Percentiles rank a stretch among this genome's conserved stretches.
Evolutionary conservation across 2,113 vertebrate genomes (phyloP).

Genomic region (Enhydra lutris): DNA sequence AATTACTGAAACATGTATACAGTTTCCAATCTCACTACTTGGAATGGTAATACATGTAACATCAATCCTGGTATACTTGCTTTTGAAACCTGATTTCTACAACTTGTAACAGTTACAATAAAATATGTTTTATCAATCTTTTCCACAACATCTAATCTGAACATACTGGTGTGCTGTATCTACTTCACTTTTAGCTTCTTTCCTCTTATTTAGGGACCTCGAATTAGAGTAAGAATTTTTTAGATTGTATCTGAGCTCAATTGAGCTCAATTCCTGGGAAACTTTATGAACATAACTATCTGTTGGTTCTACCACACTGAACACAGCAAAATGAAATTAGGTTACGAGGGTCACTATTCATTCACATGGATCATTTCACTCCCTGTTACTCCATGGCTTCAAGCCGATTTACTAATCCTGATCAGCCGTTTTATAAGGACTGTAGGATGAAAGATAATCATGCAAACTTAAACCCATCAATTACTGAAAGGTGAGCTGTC

Average conservation of each 20-base stretch:
- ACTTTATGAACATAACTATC: not conserved
- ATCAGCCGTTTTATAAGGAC: not conserved
- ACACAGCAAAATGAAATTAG: conserved; percentile 38
- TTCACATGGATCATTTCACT: conserved; percentile 31
- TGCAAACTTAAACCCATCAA: not conserved
- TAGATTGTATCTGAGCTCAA: not conserved
- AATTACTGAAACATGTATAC: not conserved
- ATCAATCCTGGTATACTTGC: not conserved
- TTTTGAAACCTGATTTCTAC: conserved; percentile 41
- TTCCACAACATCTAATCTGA: not conserved
- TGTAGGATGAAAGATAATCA: not conserved
- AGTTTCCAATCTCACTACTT: conserved; percentile 29
- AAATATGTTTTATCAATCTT: conserved; percentile 8
- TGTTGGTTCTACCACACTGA: conserved; percentile 1
- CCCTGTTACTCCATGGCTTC: not conserved
- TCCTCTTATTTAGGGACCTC: not conserved
- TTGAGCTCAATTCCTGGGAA: not conserved
- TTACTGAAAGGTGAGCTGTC: not conserved
- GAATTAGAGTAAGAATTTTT: not conserved
- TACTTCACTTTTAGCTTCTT: not conserved
- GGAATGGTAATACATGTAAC: not conserved
- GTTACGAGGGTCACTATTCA: conserved; percentile 30
- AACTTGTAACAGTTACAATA: not conserved
- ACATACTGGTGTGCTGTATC: not conserved
- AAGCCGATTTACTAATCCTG: conserved; percentile 7